Percentiles rank a stretch among this genome's conserved stretches.
Conservation (phyloP, 2,113 vertebrate species). For the Syngnathoides biaculeatus region DNA sequence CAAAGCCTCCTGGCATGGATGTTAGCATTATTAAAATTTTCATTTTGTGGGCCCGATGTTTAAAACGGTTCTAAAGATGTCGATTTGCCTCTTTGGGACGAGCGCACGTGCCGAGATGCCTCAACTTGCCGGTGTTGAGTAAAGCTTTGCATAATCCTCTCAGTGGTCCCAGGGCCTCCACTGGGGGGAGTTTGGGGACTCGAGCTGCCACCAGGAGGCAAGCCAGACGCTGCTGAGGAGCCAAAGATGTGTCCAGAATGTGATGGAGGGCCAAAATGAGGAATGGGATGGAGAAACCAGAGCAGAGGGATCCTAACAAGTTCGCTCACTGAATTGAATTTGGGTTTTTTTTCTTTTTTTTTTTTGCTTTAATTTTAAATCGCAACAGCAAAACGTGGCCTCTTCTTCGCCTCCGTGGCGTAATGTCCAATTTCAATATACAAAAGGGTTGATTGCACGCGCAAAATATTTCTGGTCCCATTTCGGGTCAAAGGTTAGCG, state of each 20-base stretch:
- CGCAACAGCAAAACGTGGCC: neutral
- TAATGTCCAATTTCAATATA: neutral
- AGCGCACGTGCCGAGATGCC: neutral
- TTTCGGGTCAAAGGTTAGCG: no score
- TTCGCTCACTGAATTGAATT: conserved; percentile 9
- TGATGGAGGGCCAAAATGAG: conserved; percentile 15
- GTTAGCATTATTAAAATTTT: no score
- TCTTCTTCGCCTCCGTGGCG: neutral
- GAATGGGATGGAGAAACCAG: conserved; percentile 35
- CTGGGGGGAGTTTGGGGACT: neutral
- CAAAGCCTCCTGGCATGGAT: no score
- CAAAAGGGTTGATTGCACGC: neutral
- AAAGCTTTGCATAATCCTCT: neutral
- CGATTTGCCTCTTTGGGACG: neutral
- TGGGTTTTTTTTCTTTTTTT: neutral
- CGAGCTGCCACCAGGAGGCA: conserved; percentile 19
- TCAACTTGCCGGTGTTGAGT: neutral
- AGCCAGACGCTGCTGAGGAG: conserved; percentile 13
- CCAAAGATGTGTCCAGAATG: conserved; percentile 33
- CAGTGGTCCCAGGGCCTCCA: conserved; percentile 10
- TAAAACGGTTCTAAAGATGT: neutral
- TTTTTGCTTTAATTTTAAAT: neutral
- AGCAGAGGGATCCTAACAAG: conserved; percentile 25
- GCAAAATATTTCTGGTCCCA: no score
- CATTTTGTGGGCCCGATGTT: no score